Percentiles rank a stretch among this genome's conserved stretches.
Conservation (phyloP, 2,113 vertebrate species). For the Sapajus apella region DNA sequence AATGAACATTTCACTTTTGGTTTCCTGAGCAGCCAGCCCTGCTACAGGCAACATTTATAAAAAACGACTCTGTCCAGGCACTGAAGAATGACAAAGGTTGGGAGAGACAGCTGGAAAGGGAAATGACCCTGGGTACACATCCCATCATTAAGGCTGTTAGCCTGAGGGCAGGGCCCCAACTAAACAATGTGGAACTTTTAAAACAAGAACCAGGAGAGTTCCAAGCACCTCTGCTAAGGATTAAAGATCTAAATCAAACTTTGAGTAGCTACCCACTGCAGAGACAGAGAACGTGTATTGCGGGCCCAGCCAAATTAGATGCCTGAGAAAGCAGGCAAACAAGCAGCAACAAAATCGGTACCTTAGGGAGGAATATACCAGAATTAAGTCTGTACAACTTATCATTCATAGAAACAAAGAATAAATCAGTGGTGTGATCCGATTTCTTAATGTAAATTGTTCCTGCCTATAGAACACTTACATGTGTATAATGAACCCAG, state of each 20-base stretch:
- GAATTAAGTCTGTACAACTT: neutral
- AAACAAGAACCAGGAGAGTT: neutral
- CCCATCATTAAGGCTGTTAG: neutral
- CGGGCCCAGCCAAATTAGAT: neutral
- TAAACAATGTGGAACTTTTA: neutral
- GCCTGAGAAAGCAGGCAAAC: neutral
- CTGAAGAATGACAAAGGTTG: neutral
- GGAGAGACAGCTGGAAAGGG: neutral
- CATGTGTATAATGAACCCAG: neutral
- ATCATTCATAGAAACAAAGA: neutral
- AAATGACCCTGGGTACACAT: fast-evolving
- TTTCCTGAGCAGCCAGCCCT: neutral
- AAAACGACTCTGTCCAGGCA: neutral
- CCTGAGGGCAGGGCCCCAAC: neutral
- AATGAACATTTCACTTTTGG: neutral
- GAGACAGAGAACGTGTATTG: neutral
- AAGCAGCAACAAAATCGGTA: neutral
- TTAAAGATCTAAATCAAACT: neutral
- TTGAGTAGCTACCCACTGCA: neutral
- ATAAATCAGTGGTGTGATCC: too few species aligned
- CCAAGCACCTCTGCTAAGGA: neutral
- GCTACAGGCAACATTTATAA: neutral
- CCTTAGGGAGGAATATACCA: neutral
- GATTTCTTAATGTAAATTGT: neutral
- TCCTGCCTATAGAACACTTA: neutral